Conservation (phyloP, 2,113 vertebrate species). For the Butorides virescens region DNA sequence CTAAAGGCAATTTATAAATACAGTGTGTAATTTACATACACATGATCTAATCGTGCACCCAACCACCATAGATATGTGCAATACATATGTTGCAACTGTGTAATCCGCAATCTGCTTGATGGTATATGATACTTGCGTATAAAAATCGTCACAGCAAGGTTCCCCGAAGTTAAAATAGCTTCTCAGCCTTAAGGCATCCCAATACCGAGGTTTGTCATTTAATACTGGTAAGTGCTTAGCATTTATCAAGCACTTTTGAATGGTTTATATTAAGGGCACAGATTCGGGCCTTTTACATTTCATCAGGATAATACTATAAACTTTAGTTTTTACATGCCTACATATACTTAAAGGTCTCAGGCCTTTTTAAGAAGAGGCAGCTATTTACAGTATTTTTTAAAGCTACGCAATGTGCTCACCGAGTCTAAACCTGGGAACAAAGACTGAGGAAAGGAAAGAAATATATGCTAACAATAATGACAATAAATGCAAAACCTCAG, state of each 20-base stretch:
- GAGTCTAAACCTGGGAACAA: background rate
- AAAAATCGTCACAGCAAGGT: background rate
- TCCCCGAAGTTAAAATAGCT: background rate
- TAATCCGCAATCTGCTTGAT: background rate
- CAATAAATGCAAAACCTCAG: background rate
- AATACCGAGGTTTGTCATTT: background rate
- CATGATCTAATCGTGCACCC: background rate
- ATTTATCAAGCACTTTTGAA: background rate
- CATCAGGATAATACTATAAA: background rate
- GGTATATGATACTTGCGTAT: background rate
- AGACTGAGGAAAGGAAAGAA: conserved; percentile 6
- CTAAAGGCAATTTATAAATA: background rate
- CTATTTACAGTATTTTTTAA: background rate
- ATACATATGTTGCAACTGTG: background rate
- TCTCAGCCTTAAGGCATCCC: background rate
- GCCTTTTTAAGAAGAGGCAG: background rate
- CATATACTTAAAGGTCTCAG: background rate
- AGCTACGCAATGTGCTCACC: background rate
- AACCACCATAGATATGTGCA: background rate
- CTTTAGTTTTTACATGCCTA: background rate
- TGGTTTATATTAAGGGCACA: background rate
- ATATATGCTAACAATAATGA: background rate
- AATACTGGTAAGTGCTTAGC: background rate
- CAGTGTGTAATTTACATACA: background rate
- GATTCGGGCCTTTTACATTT: background rate